Base-by-base conservation (phyloP, 2,113 vertebrate species). In the Anoplopoma fimbria region DNA sequence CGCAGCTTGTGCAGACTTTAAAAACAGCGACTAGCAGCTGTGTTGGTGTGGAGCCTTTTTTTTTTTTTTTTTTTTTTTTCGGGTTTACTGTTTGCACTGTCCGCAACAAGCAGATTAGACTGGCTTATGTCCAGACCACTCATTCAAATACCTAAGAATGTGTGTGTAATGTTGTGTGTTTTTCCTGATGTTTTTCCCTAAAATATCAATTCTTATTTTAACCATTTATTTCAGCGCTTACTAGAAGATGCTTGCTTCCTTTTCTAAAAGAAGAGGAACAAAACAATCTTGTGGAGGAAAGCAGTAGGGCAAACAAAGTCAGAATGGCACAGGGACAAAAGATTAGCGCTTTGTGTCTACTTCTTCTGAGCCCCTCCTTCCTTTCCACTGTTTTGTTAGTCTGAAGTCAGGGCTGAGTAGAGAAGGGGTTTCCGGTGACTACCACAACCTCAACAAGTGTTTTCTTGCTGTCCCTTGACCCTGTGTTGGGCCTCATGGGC, bases 41-140 rank as follows among this genome's bases (percentile, higher is more conserved):
- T 36, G 17, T 63, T 80, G 75, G 33, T 64, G 71, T 63, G 61
- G 69, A 87, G 80, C 23, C 75, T 62, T 85, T 90, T 89, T 57
- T 89, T 82, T 76, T 51, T 65, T 89, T 82, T 76, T 51, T 62
- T 85, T 90, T 89, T 57, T 89, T 82, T 76, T 51, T 65, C 15
- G 29, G 75, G 75, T 91, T 90, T 87, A 77, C 63, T 88, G 80
- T 84, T 77, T 81, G 57, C 84, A 70, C 84, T 65, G 85, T 82
- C 72, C 73, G 85, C 55, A 61, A 84, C 69, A 87, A 89, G 85
- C 70, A 91, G 93, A 93, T 93, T 92, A 92, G 83, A 84, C 88
- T 92, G 90, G 92, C 89, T 69, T 38, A 17, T 49, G 77, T 91
- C 93, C 91, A 93, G 77, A 17, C 19, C 55, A 64, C 86, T 89